These are phyloP conservation scores for Heliconius eleuchia DNA, from an alignment of 1,140 invertebrate genomes.

Conservation along the genomic window DNA sequence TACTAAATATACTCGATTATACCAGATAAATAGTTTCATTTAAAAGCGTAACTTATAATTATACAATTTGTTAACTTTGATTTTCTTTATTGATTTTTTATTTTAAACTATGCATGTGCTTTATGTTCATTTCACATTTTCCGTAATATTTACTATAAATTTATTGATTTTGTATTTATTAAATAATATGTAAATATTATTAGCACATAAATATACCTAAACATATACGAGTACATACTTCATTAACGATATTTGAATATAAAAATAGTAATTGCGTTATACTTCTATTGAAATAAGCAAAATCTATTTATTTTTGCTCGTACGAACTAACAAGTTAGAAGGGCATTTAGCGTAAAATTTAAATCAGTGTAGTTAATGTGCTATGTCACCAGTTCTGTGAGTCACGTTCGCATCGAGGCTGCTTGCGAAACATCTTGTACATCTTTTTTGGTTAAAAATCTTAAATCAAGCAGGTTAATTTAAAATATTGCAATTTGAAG, in stretches of 20 bases:
- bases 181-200: no score
- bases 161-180: no score
- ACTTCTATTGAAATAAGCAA: neutral
- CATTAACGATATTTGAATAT: neutral
- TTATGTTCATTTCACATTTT: no score
- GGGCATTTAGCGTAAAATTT: conserved; percentile 27
- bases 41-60: no score
- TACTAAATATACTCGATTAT: no score
- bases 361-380: conserved; percentile 30
- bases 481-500: neutral
- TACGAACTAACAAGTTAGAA: conserved; percentile 22
- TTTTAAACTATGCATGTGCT: no score
- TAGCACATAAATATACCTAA: neutral
- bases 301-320: conserved; percentile 14
- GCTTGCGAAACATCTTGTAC: conserved; percentile 40
- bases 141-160: no score
- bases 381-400: conserved; percentile 30
- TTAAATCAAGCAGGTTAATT: neutral
- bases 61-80: no score
- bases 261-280: neutral
- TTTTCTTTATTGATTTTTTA: no score
- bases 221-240: neutral
- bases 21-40: no score
- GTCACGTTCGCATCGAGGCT: conserved; percentile 42
- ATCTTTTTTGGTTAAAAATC: conserved; percentile 26